Base-by-base conservation (phyloP, 2,888 invertebrate genomes). In the Allolobophora icterica region DNA sequence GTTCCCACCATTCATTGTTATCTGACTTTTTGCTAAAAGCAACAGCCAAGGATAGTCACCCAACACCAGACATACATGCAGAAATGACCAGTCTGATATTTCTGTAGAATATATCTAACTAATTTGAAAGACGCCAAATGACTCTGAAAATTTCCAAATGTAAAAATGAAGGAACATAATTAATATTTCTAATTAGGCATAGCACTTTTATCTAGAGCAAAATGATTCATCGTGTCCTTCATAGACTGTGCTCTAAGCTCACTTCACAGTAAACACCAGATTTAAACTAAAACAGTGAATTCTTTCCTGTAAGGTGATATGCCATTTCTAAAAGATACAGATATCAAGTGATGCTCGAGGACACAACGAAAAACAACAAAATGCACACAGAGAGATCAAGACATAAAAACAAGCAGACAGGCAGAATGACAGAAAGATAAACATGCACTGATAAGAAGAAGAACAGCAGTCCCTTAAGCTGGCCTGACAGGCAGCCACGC, bases 1-100 rank as follows among this genome's bases (percentile, higher is more conserved):
- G 38, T 40, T 89, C 89, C 89, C 89, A 89, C 89, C 89, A 89
- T 89, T 91, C 91, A 24, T 87, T 90, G 45, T 91, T 90, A 71
- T 91, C 90, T 71, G 91, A 91, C 87, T 91, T 84, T 89, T 91
- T 91, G 52, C 91, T 91, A 89, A 19, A 45, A 87, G 34, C 87
- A 34, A 17, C 19, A 87, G 21, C 17, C 87, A 34, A 34, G 2
- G 6, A 71, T 8, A n/a, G 71, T n/a, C 30, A 71, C 71, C n/a
- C n/a, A 24, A 58, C 11, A 30, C 58, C 3, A 58, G 45, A 45
- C 52, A 8, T 52, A 52, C 19, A 24, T 24, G 24, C 24, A 52
- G 21, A 52, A 19, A 52, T 52, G 21, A 52, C 52, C 19, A 52
- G 52, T 52, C 52, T 52, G 19, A 52, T 21, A 52, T 52, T 52